phyloP scores from a whole-genome alignment of 2,797 vertebrate genomes.

The Rhinichthys osculus region DNA sequence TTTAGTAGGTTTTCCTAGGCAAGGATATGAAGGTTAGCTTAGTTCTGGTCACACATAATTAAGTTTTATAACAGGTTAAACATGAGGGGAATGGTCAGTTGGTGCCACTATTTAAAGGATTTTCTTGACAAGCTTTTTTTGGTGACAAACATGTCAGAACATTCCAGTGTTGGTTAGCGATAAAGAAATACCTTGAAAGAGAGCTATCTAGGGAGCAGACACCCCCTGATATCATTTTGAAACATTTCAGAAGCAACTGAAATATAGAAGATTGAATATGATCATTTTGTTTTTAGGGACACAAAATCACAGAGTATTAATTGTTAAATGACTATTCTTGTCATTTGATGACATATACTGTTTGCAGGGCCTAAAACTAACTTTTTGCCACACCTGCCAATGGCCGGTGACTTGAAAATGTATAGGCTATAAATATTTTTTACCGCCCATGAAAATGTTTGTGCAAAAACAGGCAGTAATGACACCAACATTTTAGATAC shows the following conservation, averaged over 20 bases:
- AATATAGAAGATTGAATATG: conserved; percentile 69
- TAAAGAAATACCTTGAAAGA: conserved; percentile 71
- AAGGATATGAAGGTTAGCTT: conserved; percentile 54
- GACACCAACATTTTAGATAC: too few relatives aligned
- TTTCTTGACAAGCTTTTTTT: conserved; percentile 35
- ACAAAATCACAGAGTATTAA: conserved; percentile 52
- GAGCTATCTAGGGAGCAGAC: conserved; percentile 72
- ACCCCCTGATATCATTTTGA: conserved; percentile 76
- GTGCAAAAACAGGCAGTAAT: too few relatives aligned
- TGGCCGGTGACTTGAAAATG: background rate
- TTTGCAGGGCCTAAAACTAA: background rate
- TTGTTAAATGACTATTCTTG: conserved; percentile 32
- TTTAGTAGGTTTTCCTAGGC: conserved; percentile 56
- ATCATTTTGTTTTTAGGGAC: conserved; percentile 53
- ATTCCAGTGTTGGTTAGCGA: conserved; percentile 66
- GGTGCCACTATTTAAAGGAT: conserved; percentile 50
- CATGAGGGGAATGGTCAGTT: conserved; percentile 54
- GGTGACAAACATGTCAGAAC: conserved; percentile 55
- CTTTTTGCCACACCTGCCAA: background rate
- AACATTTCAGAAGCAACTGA: conserved; percentile 80
- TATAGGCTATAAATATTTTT: too few relatives aligned
- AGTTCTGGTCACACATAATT: conserved; percentile 53
- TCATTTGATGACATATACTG: background rate
- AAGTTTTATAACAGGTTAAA: conserved; percentile 53
- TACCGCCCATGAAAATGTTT: too few relatives aligned